Conservation (phyloP, 1,140 invertebrate genomes). For the Pemphigus obesinymphae region DNA sequence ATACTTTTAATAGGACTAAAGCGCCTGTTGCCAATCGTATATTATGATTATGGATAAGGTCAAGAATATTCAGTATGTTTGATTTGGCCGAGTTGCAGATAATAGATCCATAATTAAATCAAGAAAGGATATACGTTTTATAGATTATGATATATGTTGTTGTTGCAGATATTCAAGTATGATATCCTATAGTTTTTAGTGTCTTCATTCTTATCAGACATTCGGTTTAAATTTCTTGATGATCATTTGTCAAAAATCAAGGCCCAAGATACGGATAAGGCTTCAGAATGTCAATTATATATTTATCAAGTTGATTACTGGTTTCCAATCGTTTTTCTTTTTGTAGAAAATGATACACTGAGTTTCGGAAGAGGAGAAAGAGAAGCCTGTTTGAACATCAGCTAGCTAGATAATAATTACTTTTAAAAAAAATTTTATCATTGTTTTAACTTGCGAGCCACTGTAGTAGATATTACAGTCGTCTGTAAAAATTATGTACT, state of each 20-base stretch:
- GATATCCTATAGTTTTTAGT: not conserved
- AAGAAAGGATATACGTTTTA: not conserved
- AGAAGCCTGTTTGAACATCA: conserved; percentile 72
- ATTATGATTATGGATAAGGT: not conserved
- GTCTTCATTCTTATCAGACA: not conserved
- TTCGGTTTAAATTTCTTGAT: not conserved
- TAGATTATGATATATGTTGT: not conserved
- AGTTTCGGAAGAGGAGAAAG: not conserved
- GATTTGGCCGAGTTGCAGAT: not conserved
- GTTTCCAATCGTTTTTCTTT: conserved; percentile 4
- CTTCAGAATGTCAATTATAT: not conserved
- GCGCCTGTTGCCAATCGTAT: not conserved
- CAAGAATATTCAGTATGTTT: not conserved
- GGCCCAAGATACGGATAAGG: not conserved
- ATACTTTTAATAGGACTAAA: not conserved
- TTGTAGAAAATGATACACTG: not conserved
- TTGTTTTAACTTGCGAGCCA: not conserved
- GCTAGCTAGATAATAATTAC: conserved; percentile 49
- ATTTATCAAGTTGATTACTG: not conserved
- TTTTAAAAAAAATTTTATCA: not conserved
- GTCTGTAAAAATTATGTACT: not conserved
- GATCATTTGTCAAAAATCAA: not conserved
- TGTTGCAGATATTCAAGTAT: not conserved
- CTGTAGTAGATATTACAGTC: not conserved
- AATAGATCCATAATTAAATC: not conserved